Evolutionary conservation across 2,113 vertebrate genomes (phyloP).

Genomic region (Phrynosoma blainvillii): DNA sequence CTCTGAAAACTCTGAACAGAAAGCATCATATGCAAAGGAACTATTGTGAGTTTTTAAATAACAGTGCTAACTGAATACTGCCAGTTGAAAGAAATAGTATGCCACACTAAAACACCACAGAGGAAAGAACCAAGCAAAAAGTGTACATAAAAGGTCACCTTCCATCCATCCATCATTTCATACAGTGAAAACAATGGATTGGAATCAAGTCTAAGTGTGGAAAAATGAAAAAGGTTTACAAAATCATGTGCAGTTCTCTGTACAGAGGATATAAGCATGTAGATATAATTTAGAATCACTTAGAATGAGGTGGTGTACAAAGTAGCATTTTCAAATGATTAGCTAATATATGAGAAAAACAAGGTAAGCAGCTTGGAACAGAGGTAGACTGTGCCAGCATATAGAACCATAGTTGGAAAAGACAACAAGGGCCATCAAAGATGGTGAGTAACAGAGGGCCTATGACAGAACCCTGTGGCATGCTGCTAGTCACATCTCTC

Average conservation of each 20-base stretch:
- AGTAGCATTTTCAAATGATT: too few species aligned
- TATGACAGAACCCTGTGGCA: too few species aligned
- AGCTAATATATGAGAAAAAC: too few species aligned
- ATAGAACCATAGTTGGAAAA: too few species aligned
- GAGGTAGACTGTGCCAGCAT: too few species aligned
- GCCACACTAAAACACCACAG: too few species aligned
- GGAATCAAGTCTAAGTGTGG: background rate
- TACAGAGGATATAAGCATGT: background rate
- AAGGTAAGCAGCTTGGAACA: too few species aligned
- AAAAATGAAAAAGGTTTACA: background rate
- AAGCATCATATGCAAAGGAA: background rate
- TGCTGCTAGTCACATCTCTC: too few species aligned
- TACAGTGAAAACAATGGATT: background rate
- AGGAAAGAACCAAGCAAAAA: background rate
- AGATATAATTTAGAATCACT: background rate
- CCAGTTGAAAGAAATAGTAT: background rate
- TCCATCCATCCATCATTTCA: background rate
- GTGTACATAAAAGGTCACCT: background rate
- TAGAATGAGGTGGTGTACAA: too few species aligned
- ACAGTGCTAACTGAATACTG: background rate
- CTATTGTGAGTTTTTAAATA: background rate
- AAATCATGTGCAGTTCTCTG: background rate
- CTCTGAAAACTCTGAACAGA: too few species aligned
- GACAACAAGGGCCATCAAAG: too few species aligned
- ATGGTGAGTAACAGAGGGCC: too few species aligned